These are phyloP conservation scores for Enteromius radiatus DNA, from an alignment of 2,797 vertebrate species.

Conservation along the genomic window DNA sequence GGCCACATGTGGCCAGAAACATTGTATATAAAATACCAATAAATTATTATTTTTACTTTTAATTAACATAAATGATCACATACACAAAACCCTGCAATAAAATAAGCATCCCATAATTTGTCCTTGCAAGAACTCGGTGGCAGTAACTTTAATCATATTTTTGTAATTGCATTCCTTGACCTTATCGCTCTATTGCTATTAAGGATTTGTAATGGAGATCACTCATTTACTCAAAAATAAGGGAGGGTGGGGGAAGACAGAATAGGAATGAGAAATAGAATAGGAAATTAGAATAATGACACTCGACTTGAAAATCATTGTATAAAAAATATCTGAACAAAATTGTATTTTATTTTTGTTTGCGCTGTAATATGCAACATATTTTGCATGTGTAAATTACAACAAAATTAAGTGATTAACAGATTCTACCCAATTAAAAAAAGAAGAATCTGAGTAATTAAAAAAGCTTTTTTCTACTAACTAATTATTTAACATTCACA, in stretches of 20 bases:
- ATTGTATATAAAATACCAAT: background rate
- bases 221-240: background rate
- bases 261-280: background rate
- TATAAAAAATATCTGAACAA: slow-evolving; percentile 82
- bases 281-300: slow-evolving; percentile 63
- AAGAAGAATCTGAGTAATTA: slow-evolving; percentile 74
- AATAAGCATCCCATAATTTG: slow-evolving; percentile 13
- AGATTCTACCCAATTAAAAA: slow-evolving; percentile 89
- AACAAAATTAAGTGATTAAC: slow-evolving; percentile 85
- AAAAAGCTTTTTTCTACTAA: slow-evolving; percentile 80
- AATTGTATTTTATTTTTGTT: slow-evolving; percentile 85
- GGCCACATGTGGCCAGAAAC: background rate
- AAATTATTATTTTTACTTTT: background rate
- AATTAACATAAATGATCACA: slow-evolving; percentile 28
- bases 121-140: background rate
- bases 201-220: background rate
- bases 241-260: background rate
- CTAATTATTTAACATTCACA: slow-evolving; percentile 87
- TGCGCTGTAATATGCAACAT: slow-evolving; percentile 83
- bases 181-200: background rate
- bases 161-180: slow-evolving; percentile 37
- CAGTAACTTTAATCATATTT: slow-evolving; percentile 30
- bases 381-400: slow-evolving; percentile 84
- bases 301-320: slow-evolving; percentile 66
- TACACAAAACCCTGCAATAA: background rate